Evolutionary conservation across 2,113 vertebrate genomes (phyloP), one percentile per base, ranked within the genome.

Genomic region (Triplophysa dalaica): DNA sequence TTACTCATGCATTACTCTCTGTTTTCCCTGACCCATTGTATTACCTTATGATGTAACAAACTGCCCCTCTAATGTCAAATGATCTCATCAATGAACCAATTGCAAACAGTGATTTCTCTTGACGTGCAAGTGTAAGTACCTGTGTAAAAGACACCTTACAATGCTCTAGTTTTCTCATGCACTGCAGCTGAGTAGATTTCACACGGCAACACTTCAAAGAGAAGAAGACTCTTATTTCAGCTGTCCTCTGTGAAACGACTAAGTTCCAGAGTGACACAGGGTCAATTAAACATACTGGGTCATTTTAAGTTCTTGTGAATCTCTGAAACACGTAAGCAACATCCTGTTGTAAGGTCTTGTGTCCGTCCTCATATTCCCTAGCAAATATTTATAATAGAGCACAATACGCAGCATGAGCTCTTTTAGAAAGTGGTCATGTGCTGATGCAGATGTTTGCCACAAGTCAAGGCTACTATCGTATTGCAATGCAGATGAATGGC

Each of bases 31-130:
- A 43, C 33, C 33, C 33, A 60, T 38, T 41, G n/a, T 43, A 24
- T 73, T 60, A 73, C n/a, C 54, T 73, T 60, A 13, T 60, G 54
- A 22, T 60, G 54, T 21, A 60, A 73, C 22, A 60, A 21, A 73
- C 19, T 41, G 14, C 54, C 52, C 60, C 56, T 72, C 29, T 22
- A 16, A 58, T 43, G 29, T 60, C 26, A 24, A 19, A 54, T 68
- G 33, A 24, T 68, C 10, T 45, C 26, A 68, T 45, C 75, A 78
- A 73, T 41, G 54, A 58, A 13, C 70, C 33, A 38, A 38, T 7
- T 7, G 6, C 33, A 58, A 72, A 60, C 2, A 52, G 8, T 56
- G 63, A 8, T 62, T 82, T 24, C 8, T 54, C 8, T 43, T 26
- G 7, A 58, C 0, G 82, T 87, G 21, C 8, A 65, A 54, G 17